Evolutionary conservation across 1,140 invertebrate genomes (phyloP).

Genomic region (Anoplophora glabripennis): DNA sequence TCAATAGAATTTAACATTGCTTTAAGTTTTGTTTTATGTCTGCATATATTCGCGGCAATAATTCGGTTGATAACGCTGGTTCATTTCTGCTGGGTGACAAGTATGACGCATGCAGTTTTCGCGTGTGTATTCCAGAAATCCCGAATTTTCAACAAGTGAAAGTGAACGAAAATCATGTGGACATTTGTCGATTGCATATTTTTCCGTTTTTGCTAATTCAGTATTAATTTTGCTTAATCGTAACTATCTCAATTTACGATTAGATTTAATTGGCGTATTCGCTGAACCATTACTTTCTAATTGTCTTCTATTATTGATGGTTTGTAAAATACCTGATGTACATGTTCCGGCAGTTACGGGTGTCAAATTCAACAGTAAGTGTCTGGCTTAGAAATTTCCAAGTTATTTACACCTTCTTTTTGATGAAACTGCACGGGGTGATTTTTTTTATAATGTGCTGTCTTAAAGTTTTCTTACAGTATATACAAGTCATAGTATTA

Average conservation of each 20-base stretch:
- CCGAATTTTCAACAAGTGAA: conserved; percentile 1
- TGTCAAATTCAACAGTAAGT: too few species aligned
- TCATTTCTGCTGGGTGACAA: neutral
- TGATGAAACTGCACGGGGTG: conserved; percentile 3
- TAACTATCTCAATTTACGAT: too few species aligned
- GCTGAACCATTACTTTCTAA: too few species aligned
- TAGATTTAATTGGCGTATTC: too few species aligned
- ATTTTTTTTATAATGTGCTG: conserved; percentile 5
- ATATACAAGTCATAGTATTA: neutral
- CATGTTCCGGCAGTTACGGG: neutral
- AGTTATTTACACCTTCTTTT: neutral
- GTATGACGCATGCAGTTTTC: conserved; percentile 2
- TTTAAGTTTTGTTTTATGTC: too few species aligned
- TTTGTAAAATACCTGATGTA: too few species aligned
- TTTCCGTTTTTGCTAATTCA: neutral
- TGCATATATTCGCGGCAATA: too few species aligned
- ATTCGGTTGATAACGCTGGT: neutral
- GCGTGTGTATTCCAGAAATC: neutral
- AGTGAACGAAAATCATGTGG: neutral
- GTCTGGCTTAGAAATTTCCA: neutral
- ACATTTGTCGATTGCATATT: too few species aligned
- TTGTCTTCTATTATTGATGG: too few species aligned
- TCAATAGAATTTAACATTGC: neutral
- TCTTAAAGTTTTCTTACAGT: conserved; percentile 8
- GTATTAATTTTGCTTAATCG: neutral